phyloP scores from a whole-genome alignment of 30 jellyfish, hydroid and myxozoan genomes.

The Cassiopea xamachana region DNA sequence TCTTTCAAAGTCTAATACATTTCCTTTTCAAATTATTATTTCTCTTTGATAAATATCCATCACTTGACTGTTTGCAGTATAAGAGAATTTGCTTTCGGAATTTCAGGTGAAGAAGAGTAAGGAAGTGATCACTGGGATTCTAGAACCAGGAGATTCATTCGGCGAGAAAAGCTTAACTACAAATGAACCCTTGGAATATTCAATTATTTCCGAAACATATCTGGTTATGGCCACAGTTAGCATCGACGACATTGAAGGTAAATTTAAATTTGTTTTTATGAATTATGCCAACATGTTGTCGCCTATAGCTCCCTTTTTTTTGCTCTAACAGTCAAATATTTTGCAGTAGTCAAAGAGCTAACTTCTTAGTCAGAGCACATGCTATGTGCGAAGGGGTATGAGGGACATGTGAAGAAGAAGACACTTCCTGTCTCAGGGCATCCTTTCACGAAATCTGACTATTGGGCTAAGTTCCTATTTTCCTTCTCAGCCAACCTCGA shows the following conservation, averaged over 20 bases:
- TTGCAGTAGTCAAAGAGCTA: no score
- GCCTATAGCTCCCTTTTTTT: background rate
- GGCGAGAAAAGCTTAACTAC: slow-evolving; percentile 60
- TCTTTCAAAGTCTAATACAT: no score
- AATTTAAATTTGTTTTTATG: background rate
- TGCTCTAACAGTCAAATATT: background rate
- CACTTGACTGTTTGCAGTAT: background rate
- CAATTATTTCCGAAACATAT: slow-evolving; percentile 50
- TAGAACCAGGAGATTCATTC: slow-evolving; percentile 62
- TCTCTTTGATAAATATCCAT: no score
- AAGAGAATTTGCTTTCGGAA: background rate
- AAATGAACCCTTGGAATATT: slow-evolving; percentile 45
- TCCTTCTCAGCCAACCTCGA: no score
- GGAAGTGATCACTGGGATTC: slow-evolving; percentile 57
- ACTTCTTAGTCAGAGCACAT: no score
- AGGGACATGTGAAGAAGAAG: no score
- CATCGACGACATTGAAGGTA: slow-evolving; percentile 40
- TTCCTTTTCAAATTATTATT: no score
- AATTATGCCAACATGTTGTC: background rate
- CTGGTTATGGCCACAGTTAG: slow-evolving; percentile 37
- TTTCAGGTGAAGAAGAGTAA: slow-evolving; percentile 32
- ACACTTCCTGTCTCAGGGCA: no score
- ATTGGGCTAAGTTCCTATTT: no score
- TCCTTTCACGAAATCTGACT: no score
- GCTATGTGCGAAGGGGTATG: no score